Evolutionary conservation across 1,140 invertebrate species (phyloP).

Genomic region (Ips typographus): DNA sequence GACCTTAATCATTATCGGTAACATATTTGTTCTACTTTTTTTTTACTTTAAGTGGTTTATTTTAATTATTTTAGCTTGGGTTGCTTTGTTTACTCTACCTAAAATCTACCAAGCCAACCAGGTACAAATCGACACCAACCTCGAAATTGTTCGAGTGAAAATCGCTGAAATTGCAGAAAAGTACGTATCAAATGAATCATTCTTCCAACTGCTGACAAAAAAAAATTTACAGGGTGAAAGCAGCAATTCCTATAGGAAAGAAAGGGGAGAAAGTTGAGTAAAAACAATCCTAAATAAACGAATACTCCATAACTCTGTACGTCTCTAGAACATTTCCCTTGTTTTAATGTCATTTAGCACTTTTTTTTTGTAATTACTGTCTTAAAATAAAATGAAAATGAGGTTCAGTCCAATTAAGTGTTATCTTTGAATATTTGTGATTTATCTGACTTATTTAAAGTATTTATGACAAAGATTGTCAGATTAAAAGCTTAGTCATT

Average conservation of each 20-base stretch:
- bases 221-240: slow-evolving; percentile 73
- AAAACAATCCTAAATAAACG: slow-evolving; percentile 35
- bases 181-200: slow-evolving; percentile 52
- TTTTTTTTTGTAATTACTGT: too few species aligned
- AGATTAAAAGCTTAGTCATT: too few species aligned
- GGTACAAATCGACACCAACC: slow-evolving; percentile 91
- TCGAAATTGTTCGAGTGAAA: slow-evolving; percentile 84
- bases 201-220: too few species aligned
- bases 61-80: slow-evolving; percentile 65
- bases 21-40: slow-evolving; percentile 5
- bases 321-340: too few species aligned
- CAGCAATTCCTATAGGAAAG: slow-evolving; percentile 87
- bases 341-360: too few species aligned
- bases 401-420: too few species aligned
- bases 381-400: too few species aligned
- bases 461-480: too few species aligned
- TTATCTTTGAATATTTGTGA: too few species aligned
- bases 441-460: too few species aligned
- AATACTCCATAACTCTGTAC: too few species aligned
- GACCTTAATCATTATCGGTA: slow-evolving; percentile 92
- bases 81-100: slow-evolving; percentile 92
- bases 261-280: slow-evolving; percentile 85
- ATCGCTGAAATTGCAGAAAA: slow-evolving; percentile 86
- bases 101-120: slow-evolving; percentile 99
- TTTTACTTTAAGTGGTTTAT: slow-evolving; percentile 8